Conservation (phyloP, 2,797 vertebrate genomes). For the Streptopelia turtur region DNA sequence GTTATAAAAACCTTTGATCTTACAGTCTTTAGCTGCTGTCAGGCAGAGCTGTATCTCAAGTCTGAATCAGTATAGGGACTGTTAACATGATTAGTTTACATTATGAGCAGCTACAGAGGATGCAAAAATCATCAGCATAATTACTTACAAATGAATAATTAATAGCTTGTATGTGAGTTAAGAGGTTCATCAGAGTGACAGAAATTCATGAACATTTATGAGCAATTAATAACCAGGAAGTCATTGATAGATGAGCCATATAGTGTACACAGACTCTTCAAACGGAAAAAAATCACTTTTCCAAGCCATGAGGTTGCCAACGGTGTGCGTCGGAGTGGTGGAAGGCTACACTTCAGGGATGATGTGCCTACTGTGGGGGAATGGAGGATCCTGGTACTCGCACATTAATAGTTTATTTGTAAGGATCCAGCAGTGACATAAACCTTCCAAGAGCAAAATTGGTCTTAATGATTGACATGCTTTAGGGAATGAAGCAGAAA, state of each 20-base stretch:
- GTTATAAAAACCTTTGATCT: not conserved
- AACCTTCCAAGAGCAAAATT: not conserved
- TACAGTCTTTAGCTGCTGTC: constrained; percentile 19
- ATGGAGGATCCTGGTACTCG: not conserved
- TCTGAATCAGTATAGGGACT: constrained; percentile 43
- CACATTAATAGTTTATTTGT: constrained; percentile 9
- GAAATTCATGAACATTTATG: constrained; percentile 76
- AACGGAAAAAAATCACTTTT: constrained; percentile 24
- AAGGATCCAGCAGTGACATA: not conserved
- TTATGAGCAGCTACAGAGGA: constrained; percentile 57
- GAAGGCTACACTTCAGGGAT: not conserved
- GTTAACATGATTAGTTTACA: constrained; percentile 67
- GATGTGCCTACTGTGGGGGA: not conserved
- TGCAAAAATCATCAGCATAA: constrained; percentile 68
- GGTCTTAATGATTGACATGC: not conserved
- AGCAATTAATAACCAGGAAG: constrained; percentile 72
- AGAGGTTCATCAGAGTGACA: constrained; percentile 70
- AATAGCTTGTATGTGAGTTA: constrained; percentile 67
- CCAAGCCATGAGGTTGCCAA: constrained; percentile 13
- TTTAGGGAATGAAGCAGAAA: not conserved
- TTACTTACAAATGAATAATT: constrained; percentile 76
- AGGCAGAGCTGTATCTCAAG: constrained; percentile 28
- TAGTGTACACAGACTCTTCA: not conserved
- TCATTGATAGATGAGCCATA: not conserved
- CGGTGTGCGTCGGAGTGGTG: not conserved